A percentile compares a stretch with the other conserved stretches of the same genome.
phyloP scores from a whole-genome alignment of 2,797 vertebrate genomes.

The Clamator glandarius region DNA sequence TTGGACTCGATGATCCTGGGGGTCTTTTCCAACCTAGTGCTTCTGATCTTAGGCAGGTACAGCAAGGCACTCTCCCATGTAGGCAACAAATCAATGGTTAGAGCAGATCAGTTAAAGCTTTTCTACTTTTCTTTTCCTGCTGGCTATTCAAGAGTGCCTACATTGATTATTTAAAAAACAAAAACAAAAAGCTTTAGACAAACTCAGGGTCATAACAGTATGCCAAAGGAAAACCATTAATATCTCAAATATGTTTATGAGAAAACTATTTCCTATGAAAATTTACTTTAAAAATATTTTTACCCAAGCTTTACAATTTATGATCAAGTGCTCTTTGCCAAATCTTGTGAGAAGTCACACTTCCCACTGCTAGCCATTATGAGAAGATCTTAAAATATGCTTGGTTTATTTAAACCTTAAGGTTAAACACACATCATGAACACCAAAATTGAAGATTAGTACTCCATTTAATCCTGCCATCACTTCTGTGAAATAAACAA shows the following conservation, averaged over 20 bases:
- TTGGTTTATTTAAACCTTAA: neutral
- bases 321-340: neutral
- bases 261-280: neutral
- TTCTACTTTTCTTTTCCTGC: neutral
- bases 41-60: neutral
- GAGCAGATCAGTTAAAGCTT: neutral
- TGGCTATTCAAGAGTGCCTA: neutral
- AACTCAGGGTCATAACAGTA: neutral
- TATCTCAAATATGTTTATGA: neutral
- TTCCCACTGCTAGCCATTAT: neutral
- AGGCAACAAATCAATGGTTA: neutral
- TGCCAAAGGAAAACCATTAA: neutral
- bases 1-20: too few species aligned
- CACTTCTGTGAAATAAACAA: constrained; percentile 17
- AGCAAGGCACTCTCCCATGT: neutral
- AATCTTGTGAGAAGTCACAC: neutral
- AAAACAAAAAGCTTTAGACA: neutral
- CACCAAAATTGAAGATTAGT: neutral
- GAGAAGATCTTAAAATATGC: neutral
- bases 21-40: too few species aligned
- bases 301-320: neutral
- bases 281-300: neutral
- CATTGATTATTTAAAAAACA: neutral
- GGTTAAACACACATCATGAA: neutral
- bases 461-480: neutral